phyloP scores from a whole-genome alignment of 2,888 invertebrate genomes.

The Vesta saturnalis region DNA sequence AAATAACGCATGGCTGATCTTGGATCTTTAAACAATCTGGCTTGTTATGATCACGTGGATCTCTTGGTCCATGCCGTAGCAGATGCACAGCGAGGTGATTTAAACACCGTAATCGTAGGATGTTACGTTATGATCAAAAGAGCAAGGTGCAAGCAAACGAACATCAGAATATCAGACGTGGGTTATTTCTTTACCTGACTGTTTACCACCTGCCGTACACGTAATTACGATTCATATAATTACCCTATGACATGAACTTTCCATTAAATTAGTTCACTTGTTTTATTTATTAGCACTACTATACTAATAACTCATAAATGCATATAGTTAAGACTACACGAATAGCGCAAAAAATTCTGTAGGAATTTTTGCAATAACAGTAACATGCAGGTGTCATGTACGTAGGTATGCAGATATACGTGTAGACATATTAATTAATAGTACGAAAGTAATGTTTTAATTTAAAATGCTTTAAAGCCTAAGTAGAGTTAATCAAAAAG shows the following conservation, averaged over 20 bases:
- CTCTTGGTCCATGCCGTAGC: constrained; percentile 35
- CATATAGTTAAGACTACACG: background rate
- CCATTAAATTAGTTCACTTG: constrained; percentile 44
- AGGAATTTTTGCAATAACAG: background rate
- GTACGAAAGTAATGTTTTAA: background rate
- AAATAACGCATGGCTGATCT: background rate
- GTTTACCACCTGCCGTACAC: constrained; percentile 54
- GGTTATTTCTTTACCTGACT: constrained; percentile 45
- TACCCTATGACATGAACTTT: constrained; percentile 51
- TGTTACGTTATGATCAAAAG: constrained; percentile 44
- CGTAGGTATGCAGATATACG: no score
- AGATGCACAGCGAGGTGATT: constrained; percentile 47
- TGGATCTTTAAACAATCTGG: constrained; percentile 1
- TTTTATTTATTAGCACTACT: constrained; percentile 18
- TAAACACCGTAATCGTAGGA: constrained; percentile 48
- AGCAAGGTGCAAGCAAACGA: constrained; percentile 54
- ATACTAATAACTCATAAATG: background rate
- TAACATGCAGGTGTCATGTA: background rate
- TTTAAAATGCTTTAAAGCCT: background rate
- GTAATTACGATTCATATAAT: constrained; percentile 53
- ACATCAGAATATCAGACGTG: constrained; percentile 18
- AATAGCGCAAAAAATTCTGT: background rate
- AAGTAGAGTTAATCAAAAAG: background rate
- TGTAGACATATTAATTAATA: background rate
- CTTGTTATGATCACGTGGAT: constrained; percentile 8